Conservation (phyloP, 2,113 vertebrate species). For the Archilochus colubris region DNA sequence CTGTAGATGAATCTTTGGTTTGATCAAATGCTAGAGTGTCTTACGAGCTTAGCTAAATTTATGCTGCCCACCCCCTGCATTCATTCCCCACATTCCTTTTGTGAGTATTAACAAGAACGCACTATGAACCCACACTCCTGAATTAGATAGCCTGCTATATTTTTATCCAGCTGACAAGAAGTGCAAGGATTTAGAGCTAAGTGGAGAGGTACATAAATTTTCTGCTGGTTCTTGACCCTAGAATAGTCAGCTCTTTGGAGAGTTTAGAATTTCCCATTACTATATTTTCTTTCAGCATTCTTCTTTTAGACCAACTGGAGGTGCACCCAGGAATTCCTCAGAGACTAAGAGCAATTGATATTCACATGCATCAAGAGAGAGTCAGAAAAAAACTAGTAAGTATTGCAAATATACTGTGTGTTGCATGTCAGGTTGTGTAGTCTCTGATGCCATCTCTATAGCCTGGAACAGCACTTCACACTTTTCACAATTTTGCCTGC, state of each 20-base stretch:
- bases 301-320: neutral
- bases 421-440: neutral
- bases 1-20: neutral
- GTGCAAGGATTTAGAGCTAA: neutral
- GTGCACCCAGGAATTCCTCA: neutral
- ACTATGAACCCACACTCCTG: neutral
- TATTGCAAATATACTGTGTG: neutral
- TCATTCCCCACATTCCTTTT: neutral
- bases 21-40: neutral
- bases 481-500: neutral
- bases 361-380: rapidly evolving
- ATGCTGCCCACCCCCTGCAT: rapidly evolving
- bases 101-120: neutral
- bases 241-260: neutral
- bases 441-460: neutral
- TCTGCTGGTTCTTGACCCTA: neutral
- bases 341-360: neutral
- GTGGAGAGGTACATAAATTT: neutral
- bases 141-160: neutral
- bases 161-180: neutral
- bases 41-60: neutral
- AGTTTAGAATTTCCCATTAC: neutral
- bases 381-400: neutral
- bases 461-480: neutral
- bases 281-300: neutral